Evolutionary conservation across 1,140 invertebrate species (phyloP).

Genomic region (Marisa cornuarietis): DNA sequence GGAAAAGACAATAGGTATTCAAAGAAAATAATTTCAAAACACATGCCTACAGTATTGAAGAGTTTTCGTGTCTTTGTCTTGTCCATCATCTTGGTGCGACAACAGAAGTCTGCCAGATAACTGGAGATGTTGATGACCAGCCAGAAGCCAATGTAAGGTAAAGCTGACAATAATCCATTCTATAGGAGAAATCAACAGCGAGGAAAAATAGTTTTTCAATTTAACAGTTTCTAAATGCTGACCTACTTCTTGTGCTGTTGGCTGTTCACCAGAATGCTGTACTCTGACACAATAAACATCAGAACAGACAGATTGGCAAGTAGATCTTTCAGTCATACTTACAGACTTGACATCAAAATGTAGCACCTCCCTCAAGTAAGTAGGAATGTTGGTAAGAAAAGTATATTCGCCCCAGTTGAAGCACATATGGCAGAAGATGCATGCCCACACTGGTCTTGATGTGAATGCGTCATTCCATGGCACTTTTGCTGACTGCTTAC

Average conservation of each 20-base stretch:
- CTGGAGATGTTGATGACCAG: slow-evolving; percentile 80
- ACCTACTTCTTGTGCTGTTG: no score
- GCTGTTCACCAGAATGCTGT: not conserved
- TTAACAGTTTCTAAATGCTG: slow-evolving; percentile 68
- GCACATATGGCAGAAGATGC: slow-evolving; percentile 81
- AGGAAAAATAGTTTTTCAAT: no score
- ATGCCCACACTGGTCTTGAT: slow-evolving; percentile 87
- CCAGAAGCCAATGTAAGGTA: slow-evolving; percentile 87
- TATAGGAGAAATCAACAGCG: slow-evolving; percentile 52
- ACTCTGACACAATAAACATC: no score
- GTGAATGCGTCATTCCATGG: slow-evolving; percentile 71
- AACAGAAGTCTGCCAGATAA: slow-evolving; percentile 80
- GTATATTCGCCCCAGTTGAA: slow-evolving; percentile 94
- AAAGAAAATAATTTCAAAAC: not conserved
- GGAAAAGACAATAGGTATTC: not conserved
- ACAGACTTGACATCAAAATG: slow-evolving; percentile 84
- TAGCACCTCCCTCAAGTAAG: slow-evolving; percentile 90
- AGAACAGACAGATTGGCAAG: no score
- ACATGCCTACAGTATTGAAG: slow-evolving; percentile 76
- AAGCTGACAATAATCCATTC: slow-evolving; percentile 86
- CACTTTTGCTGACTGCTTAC: not conserved
- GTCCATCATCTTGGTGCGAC: slow-evolving; percentile 73
- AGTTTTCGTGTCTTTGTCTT: slow-evolving; percentile 64
- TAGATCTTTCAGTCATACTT: slow-evolving; percentile 18
- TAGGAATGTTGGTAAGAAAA: slow-evolving; percentile 89